A percentile compares a stretch with the other conserved stretches of the same genome.
Evolutionary conservation across 2,888 invertebrate genomes (phyloP).

Genomic region (Sceliomorpha sp.): DNA sequence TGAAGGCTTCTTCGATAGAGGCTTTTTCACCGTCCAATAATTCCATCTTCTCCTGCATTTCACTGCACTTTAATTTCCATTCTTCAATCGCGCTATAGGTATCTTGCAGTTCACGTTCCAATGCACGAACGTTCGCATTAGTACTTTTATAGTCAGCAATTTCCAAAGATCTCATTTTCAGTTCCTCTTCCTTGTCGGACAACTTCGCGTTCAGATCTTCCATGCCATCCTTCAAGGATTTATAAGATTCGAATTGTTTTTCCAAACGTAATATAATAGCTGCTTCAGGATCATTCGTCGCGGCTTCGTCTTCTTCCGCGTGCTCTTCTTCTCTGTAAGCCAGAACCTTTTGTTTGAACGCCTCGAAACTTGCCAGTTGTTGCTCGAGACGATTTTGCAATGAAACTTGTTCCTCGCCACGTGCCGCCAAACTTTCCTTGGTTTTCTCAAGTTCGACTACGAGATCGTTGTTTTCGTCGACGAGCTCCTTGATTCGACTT

Average conservation of each 20-base stretch:
- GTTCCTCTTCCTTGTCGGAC: slow-evolving; percentile 75
- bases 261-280: slow-evolving; percentile 63
- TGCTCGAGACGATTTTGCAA: too few species aligned
- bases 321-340: too few species aligned
- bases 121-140: slow-evolving; percentile 57
- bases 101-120: slow-evolving; percentile 66
- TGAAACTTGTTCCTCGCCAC: slow-evolving; percentile 36
- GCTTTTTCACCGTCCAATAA: slow-evolving; percentile 78
- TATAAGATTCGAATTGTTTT: slow-evolving; percentile 79
- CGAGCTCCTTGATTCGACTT: slow-evolving; percentile 21
- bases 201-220: slow-evolving; percentile 83
- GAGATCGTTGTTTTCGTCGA: slow-evolving; percentile 64
- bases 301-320: too few species aligned
- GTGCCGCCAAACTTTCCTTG: slow-evolving; percentile 49
- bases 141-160: slow-evolving; percentile 57
- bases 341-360: too few species aligned
- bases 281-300: too few species aligned
- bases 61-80: slow-evolving; percentile 68
- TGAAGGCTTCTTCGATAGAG: slow-evolving; percentile 81
- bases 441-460: slow-evolving; percentile 63
- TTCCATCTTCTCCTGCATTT: slow-evolving; percentile 69
- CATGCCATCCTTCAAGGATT: slow-evolving; percentile 82
- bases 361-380: too few species aligned
- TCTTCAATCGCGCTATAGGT: slow-evolving; percentile 69
- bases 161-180: slow-evolving; percentile 79